Percentiles rank a stretch among this genome's conserved stretches.
Evolutionary conservation across 2,113 vertebrate genomes (phyloP).

Genomic region (Callospermophilus lateralis): DNA sequence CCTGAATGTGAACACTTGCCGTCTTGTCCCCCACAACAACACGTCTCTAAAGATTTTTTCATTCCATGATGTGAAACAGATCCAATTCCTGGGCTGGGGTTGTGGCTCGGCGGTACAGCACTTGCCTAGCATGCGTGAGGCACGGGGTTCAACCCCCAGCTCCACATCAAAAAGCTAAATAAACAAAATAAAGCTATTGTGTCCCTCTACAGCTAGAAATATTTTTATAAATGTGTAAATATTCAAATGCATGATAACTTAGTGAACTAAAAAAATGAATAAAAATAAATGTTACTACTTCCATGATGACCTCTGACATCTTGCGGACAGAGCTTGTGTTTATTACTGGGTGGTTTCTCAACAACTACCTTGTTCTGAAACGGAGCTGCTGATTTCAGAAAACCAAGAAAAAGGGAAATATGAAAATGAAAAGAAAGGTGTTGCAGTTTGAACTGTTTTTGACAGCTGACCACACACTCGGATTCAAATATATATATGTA

Average conservation of each 20-base stretch:
- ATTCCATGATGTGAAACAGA: neutral
- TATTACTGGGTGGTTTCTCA: neutral
- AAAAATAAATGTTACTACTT: neutral
- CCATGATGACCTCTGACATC: neutral
- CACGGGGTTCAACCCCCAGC: too few relatives aligned
- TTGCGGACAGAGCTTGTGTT: neutral
- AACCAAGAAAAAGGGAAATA: neutral
- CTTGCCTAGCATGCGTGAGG: too few relatives aligned
- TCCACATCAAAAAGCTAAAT: too few relatives aligned
- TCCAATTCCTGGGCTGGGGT: too few relatives aligned
- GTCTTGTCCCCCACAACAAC: neutral
- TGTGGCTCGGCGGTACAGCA: too few relatives aligned
- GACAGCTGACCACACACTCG: neutral
- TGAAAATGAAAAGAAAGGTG: neutral
- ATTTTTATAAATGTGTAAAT: neutral
- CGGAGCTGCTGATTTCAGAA: neutral
- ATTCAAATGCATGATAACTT: neutral
- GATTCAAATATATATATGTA: neutral
- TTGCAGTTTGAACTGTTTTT: neutral
- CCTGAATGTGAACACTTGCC: neutral
- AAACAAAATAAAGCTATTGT: too few relatives aligned
- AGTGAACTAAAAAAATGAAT: neutral
- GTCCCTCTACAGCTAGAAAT: too few relatives aligned
- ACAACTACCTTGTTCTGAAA: neutral
- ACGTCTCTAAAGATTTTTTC: neutral